Percentiles rank a stretch among this genome's conserved stretches.
phyloP scores from a whole-genome alignment of 2,797 vertebrate species.

The Acanthopagrus latus region DNA sequence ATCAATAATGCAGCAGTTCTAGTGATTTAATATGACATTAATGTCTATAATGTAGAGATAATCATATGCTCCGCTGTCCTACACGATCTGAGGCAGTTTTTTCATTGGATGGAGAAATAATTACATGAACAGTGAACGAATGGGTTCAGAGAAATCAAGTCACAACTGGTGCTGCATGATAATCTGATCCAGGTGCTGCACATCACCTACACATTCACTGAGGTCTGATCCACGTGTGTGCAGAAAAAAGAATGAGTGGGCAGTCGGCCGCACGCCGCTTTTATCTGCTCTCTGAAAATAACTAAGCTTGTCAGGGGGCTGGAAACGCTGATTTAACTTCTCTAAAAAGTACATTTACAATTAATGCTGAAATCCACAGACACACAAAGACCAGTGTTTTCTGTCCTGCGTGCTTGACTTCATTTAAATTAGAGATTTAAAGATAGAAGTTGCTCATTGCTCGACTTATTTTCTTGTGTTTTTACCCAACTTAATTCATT shows the following conservation, averaged over 20 bases:
- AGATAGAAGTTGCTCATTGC: neutral
- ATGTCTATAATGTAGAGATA: slow-evolving; percentile 38
- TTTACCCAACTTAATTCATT: slow-evolving; percentile 10
- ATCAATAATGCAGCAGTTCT: slow-evolving; percentile 40
- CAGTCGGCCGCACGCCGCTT: slow-evolving; percentile 19
- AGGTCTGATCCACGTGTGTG: slow-evolving; percentile 45
- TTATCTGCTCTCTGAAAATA: slow-evolving; percentile 39
- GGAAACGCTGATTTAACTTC: slow-evolving; percentile 10
- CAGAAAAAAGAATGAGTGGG: slow-evolving; percentile 40
- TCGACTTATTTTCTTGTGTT: neutral
- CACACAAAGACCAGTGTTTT: neutral
- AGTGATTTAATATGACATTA: slow-evolving; percentile 29
- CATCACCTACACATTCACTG: slow-evolving; percentile 46
- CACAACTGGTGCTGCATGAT: slow-evolving; percentile 40
- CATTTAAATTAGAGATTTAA: slow-evolving; percentile 10
- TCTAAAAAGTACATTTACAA: slow-evolving; percentile 13
- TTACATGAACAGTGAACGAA: slow-evolving; percentile 38
- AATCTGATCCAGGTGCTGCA: slow-evolving; percentile 58
- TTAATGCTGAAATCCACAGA: slow-evolving; percentile 7
- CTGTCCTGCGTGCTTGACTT: neutral
- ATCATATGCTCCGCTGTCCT: slow-evolving; percentile 34
- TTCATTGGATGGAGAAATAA: slow-evolving; percentile 39
- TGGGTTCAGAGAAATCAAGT: slow-evolving; percentile 30
- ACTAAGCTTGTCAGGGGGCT: slow-evolving; percentile 31
- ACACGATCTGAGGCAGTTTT: slow-evolving; percentile 15